phyloP scores from a whole-genome alignment of 2,888 invertebrate genomes.

The Ptychoptera albimana region DNA sequence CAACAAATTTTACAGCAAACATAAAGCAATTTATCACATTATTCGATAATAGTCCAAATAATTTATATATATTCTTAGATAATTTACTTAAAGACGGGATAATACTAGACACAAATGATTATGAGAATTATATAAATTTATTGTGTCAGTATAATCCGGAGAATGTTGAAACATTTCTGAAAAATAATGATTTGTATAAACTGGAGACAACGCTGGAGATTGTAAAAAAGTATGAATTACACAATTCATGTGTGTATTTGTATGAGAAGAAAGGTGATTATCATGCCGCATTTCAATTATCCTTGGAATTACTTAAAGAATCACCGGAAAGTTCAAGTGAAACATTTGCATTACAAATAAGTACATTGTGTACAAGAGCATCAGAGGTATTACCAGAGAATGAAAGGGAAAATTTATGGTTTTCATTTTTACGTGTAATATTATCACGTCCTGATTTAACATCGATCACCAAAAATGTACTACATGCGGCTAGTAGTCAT shows the following conservation, averaged over 20 bases:
- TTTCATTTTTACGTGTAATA: constrained; percentile 30
- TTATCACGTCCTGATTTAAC: constrained; percentile 28
- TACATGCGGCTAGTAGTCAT: constrained; percentile 38
- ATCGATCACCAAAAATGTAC: constrained; percentile 30
- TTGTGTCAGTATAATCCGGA: constrained; percentile 39
- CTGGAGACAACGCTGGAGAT: constrained; percentile 47
- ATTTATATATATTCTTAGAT: constrained; percentile 39
- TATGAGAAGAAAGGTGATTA: constrained; percentile 61
- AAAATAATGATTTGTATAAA: constrained; percentile 37
- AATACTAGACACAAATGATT: constrained; percentile 30
- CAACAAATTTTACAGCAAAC: constrained; percentile 36
- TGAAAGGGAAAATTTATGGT: constrained; percentile 35
- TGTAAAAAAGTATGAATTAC: constrained; percentile 41
- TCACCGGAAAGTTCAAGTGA: constrained; percentile 14
- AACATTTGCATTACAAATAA: constrained; percentile 17
- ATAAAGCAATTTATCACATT: constrained; percentile 31
- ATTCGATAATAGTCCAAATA: constrained; percentile 20
- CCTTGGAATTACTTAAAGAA: constrained; percentile 31
- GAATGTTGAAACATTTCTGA: constrained; percentile 37
- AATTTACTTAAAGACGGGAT: constrained; percentile 34
- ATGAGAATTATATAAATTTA: constrained; percentile 45
- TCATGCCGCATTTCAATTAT: constrained; percentile 49
- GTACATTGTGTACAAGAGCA: constrained; percentile 31
- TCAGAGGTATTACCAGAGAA: constrained; percentile 29
- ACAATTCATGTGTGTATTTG: constrained; percentile 52